These are phyloP conservation scores for Semotilus atromaculatus DNA, from an alignment of 2,797 vertebrate species.

Conservation along the genomic window DNA sequence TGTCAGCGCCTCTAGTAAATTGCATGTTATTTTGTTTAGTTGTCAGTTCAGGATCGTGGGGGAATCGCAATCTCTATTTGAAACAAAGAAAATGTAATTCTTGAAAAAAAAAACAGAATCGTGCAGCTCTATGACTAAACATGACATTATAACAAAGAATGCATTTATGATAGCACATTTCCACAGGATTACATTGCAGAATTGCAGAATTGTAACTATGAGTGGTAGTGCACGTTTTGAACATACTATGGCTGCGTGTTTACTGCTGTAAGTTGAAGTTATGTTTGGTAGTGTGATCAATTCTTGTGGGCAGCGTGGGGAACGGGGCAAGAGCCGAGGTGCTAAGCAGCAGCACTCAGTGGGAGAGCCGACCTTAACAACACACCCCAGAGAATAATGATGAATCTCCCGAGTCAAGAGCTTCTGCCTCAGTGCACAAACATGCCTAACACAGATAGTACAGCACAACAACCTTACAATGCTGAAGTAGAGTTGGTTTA, in stretches of 20 bases:
- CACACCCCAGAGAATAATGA: constrained; percentile 67
- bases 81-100: background rate
- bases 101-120: background rate
- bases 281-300: constrained; percentile 8
- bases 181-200: background rate
- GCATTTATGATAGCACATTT: background rate
- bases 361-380: constrained; percentile 68
- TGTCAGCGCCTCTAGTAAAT: background rate
- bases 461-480: constrained; percentile 33
- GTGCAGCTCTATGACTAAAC: background rate
- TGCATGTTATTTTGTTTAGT: background rate
- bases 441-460: constrained; percentile 31
- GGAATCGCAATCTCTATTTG: background rate
- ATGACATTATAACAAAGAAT: background rate
- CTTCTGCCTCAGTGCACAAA: constrained; percentile 50
- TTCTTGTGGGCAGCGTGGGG: constrained; percentile 28
- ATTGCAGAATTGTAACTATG: background rate
- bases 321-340: constrained; percentile 61
- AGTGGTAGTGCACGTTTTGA: background rate
- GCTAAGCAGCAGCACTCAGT: constrained; percentile 78
- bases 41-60: background rate
- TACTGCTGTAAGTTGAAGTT: background rate
- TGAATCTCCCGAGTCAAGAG: constrained; percentile 53
- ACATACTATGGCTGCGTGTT: background rate
- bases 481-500: constrained; percentile 38